phyloP scores from a whole-genome alignment of 2,797 vertebrate species.

The Gymnothorax reevesii region DNA sequence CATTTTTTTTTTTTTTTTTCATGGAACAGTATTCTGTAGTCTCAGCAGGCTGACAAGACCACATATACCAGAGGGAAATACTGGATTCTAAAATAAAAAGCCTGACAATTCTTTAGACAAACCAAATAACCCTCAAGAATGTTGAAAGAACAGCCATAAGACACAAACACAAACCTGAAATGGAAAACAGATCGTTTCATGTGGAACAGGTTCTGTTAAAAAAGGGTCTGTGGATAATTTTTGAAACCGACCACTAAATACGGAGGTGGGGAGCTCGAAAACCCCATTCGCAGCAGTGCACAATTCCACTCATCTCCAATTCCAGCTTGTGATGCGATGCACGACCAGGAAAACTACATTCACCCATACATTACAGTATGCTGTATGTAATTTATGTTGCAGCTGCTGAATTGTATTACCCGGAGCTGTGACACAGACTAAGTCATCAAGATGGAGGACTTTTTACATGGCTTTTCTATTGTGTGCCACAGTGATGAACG shows the following conservation, averaged over 20 bases:
- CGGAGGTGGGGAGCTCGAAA: not conserved
- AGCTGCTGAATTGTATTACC: slow-evolving; percentile 2
- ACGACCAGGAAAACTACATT: not conserved
- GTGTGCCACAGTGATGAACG: not conserved
- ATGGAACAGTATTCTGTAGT: not conserved
- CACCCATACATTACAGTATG: not conserved
- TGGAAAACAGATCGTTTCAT: not conserved
- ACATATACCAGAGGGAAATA: not conserved
- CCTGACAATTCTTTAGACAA: not conserved
- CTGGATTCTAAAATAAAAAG: not conserved
- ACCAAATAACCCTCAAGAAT: not conserved
- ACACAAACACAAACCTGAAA: not conserved
- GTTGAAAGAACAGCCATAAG: not conserved
- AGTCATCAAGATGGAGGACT: not conserved
- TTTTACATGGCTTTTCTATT: not conserved
- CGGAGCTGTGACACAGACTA: not conserved
- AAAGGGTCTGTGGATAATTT: not conserved
- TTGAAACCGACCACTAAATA: not conserved
- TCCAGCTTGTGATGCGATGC: not conserved
- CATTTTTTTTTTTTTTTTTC: not conserved
- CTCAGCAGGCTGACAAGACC: not conserved
- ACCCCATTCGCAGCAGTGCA: not conserved
- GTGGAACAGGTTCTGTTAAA: not conserved
- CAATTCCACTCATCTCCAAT: not conserved
- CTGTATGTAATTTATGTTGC: slow-evolving; percentile 6